Evolutionary conservation across 2,113 vertebrate genomes (phyloP).

Genomic region (Myiozetetes cayanensis): DNA sequence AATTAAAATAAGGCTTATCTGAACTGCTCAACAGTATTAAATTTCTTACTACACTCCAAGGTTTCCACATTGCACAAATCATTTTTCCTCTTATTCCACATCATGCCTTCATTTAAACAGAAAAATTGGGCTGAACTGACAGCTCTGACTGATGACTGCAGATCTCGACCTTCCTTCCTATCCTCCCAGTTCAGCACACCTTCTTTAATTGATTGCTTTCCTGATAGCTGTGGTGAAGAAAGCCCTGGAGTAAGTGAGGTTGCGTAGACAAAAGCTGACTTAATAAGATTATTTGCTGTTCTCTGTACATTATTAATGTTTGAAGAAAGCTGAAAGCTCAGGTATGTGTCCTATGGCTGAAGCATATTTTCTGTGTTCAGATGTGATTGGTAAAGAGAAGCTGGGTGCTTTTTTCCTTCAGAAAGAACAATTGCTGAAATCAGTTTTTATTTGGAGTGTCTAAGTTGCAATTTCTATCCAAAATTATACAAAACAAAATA

Average conservation of each 20-base stretch:
- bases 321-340: background rate
- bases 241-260: background rate
- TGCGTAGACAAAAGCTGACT: background rate
- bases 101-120: background rate
- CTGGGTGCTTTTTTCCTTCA: background rate
- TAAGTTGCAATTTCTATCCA: background rate
- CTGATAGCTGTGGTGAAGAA: background rate
- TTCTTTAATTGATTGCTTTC: background rate
- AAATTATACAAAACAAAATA: background rate
- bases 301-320: background rate
- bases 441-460: background rate
- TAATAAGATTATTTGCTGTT: background rate
- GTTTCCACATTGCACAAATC: background rate
- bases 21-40: background rate
- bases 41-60: background rate
- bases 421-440: background rate
- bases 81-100: background rate
- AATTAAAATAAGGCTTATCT: background rate
- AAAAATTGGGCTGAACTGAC: background rate
- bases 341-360: accelerated
- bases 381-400: background rate
- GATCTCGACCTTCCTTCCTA: background rate
- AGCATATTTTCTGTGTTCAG: background rate
- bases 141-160: background rate
- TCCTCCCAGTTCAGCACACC: background rate